Conservation (phyloP, 2,113 vertebrate genomes). For the Antennarius striatus region DNA sequence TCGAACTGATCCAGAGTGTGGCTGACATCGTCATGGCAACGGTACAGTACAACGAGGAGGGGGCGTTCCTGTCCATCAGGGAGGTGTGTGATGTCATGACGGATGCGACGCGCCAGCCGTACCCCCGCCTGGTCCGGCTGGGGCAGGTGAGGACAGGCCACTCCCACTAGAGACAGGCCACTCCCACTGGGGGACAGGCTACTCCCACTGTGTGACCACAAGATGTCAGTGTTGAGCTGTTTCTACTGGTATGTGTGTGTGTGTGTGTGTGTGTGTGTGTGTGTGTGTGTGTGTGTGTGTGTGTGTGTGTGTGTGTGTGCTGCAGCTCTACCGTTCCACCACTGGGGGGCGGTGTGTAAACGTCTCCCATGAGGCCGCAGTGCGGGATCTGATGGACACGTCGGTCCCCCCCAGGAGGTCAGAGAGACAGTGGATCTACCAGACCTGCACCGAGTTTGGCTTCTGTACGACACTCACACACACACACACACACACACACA, state of each 20-base stretch:
- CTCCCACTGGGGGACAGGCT: neutral
- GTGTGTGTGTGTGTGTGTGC: constrained; percentile 3
- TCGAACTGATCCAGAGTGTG: constrained; percentile 77
- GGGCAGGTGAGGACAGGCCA: constrained; percentile 62
- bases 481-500: constrained; percentile 1
- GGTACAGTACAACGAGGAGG: constrained; percentile 85
- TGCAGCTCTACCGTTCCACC: constrained; percentile 69
- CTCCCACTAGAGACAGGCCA: neutral
- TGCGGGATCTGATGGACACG: constrained; percentile 74
- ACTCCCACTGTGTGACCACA: constrained; percentile 18
- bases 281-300: neutral
- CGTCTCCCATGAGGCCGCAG: constrained; percentile 64
- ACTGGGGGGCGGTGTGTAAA: constrained; percentile 73
- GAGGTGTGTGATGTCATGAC: constrained; percentile 79
- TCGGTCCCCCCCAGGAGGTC: constrained; percentile 33
- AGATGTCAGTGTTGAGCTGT: constrained; percentile 48
- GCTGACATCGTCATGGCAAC: constrained; percentile 82
- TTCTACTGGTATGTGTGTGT: neutral
- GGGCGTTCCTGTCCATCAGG: constrained; percentile 62
- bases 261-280: neutral
- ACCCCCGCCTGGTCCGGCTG: constrained; percentile 65
- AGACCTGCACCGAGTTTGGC: constrained; percentile 88
- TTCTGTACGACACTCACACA: constrained; percentile 79
- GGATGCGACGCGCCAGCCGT: constrained; percentile 53
- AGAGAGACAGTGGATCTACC: constrained; percentile 85